Evolutionary conservation across 2,113 vertebrate species (phyloP).

Genomic region (Triplophysa tibetana): DNA sequence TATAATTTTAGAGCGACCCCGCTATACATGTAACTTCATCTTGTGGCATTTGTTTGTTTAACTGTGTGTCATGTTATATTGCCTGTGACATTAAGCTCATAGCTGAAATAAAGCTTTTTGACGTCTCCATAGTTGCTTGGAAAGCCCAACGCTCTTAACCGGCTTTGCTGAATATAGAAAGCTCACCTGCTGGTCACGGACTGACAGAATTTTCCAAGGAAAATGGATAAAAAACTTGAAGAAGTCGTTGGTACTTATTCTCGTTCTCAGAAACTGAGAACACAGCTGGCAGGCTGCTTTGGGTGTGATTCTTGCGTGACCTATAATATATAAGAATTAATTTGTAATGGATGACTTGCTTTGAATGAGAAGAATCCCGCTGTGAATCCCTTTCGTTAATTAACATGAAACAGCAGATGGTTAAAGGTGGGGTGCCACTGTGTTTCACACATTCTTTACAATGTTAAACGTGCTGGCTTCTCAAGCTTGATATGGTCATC

Average conservation of each 20-base stretch:
- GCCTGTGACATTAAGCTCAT: too few relatives aligned
- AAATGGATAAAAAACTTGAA: conserved; percentile 28
- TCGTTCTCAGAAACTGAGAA: conserved; percentile 10
- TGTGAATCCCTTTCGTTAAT: conserved; percentile 6
- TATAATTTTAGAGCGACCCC: too few relatives aligned
- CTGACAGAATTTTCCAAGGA: conserved; percentile 26
- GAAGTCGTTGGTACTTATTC: neutral
- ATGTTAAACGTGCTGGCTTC: too few relatives aligned
- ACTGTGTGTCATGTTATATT: too few relatives aligned
- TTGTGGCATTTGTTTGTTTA: too few relatives aligned
- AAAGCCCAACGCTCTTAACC: neutral
- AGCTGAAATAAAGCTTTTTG: neutral
- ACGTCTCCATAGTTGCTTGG: neutral
- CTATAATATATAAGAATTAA: conserved; percentile 43
- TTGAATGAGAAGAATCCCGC: conserved; percentile 32
- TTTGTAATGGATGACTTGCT: conserved; percentile 35
- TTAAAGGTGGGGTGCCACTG: neutral
- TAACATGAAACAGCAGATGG: conserved; percentile 24
- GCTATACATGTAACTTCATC: too few relatives aligned
- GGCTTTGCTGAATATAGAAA: conserved; percentile 30
- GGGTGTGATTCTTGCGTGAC: conserved; percentile 5
- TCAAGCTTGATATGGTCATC: too few relatives aligned
- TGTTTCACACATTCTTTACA: neutral
- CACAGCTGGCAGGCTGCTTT: neutral
- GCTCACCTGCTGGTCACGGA: conserved; percentile 14